Conservation (phyloP, 2,113 vertebrate genomes). For the Protobothrops flavoviridis region DNA sequence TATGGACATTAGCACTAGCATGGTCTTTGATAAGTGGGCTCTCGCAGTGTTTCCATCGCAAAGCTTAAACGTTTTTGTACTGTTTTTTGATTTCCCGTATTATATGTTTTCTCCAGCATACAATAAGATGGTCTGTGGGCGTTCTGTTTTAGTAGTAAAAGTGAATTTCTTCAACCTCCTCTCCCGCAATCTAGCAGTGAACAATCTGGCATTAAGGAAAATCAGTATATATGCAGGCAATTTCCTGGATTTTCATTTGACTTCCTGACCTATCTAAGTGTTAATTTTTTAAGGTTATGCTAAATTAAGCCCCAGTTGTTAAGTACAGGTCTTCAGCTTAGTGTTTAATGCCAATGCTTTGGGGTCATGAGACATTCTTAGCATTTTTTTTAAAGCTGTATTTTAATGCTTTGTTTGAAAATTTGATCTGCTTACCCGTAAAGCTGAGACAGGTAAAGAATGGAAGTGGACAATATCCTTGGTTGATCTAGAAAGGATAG, state of each 20-base stretch:
- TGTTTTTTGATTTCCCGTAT: background rate
- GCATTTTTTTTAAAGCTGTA: background rate
- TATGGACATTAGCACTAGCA: background rate
- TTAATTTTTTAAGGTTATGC: background rate
- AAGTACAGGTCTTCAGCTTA: background rate
- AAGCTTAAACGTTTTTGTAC: background rate
- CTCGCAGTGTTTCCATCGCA: background rate
- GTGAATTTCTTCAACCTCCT: background rate
- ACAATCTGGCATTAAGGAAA: background rate
- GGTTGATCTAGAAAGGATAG: background rate
- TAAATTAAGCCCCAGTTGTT: background rate
- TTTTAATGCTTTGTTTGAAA: background rate
- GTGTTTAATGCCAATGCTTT: background rate
- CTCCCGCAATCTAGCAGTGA: background rate
- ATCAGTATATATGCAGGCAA: background rate
- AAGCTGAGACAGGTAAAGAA: background rate
- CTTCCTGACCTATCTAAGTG: background rate
- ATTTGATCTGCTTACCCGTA: background rate
- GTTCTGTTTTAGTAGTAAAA: background rate
- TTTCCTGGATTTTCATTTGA: background rate
- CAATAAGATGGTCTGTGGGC: background rate
- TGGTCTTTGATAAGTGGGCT: background rate
- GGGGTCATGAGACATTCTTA: background rate
- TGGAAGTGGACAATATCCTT: background rate
- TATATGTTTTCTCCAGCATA: background rate